Percentiles rank a stretch among this genome's conserved stretches.
phyloP scores from a whole-genome alignment of 2,888 invertebrate genomes.

The Acronicta psi region DNA sequence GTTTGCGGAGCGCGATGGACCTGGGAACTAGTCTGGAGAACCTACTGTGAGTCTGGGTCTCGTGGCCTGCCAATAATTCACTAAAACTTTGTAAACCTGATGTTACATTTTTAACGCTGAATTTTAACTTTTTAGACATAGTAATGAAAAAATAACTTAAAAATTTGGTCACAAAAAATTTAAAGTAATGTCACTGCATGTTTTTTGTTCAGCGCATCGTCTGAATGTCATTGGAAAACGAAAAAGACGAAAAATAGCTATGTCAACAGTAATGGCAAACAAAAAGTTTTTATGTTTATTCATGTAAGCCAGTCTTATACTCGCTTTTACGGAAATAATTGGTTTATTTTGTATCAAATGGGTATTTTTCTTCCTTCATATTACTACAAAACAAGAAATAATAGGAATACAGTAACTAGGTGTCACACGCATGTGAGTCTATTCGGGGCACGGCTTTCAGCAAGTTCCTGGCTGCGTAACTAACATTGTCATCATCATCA shows the following conservation, averaged over 20 bases:
- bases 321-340: background rate
- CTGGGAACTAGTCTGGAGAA: conserved; percentile 1
- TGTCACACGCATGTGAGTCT: no score
- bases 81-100: conserved; percentile 4
- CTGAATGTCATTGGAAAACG: conserved; percentile 1
- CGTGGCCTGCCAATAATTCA: conserved; percentile 2
- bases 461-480: no score
- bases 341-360: no score
- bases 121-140: conserved; percentile 25
- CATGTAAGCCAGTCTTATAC: background rate
- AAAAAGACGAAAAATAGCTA: conserved; percentile 1
- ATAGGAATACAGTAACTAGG: no score
- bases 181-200: conserved; percentile 8
- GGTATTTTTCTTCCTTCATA: no score
- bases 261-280: background rate
- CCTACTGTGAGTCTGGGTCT: background rate
- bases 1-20: background rate
- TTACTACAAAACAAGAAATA: no score
- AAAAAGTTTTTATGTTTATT: conserved; percentile 3
- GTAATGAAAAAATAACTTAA: background rate
- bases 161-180: conserved; percentile 3
- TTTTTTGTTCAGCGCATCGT: conserved; percentile 6
- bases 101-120: conserved; percentile 10
- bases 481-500: no score
- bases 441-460: no score